Evolutionary conservation across 2,797 vertebrate species (phyloP).

Genomic region (Novumbra hubbsi): DNA sequence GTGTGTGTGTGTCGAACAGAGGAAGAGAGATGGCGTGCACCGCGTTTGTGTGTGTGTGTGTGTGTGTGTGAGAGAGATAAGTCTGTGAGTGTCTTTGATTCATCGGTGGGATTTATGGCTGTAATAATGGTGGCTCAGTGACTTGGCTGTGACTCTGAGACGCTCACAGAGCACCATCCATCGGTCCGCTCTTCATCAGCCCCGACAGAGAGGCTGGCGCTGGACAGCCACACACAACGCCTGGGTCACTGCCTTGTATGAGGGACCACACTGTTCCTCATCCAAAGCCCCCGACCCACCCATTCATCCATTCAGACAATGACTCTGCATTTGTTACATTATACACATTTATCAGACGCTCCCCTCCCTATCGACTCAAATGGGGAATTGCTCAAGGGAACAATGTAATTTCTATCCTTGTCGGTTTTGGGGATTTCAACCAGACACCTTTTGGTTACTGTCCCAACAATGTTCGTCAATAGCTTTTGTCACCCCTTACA

Average conservation of each 20-base stretch:
- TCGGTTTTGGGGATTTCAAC: no score
- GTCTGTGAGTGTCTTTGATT: constrained; percentile 19
- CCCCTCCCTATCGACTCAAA: no score
- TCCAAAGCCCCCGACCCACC: not conserved
- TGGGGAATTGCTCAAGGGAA: no score
- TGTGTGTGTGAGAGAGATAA: constrained; percentile 16
- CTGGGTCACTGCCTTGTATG: not conserved
- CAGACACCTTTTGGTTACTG: no score
- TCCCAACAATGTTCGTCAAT: no score
- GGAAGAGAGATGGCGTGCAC: no score
- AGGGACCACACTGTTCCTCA: not conserved
- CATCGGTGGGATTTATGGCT: constrained; percentile 69
- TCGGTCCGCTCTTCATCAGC: constrained; percentile 63
- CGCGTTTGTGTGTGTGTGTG: constrained; percentile 17
- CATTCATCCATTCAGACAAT: not conserved
- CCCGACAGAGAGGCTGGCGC: constrained; percentile 14
- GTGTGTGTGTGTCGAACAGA: not conserved
- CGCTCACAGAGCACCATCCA: constrained; percentile 61
- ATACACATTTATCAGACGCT: no score
- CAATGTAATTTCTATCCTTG: no score
- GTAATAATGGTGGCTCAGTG: constrained; percentile 73
- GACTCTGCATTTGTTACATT: not conserved
- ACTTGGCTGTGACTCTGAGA: constrained; percentile 63
- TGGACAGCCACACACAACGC: not conserved
- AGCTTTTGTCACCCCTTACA: no score